These are phyloP conservation scores for Micronycteris hirsuta DNA, from an alignment of 2,113 vertebrate genomes.

Conservation along the genomic window DNA sequence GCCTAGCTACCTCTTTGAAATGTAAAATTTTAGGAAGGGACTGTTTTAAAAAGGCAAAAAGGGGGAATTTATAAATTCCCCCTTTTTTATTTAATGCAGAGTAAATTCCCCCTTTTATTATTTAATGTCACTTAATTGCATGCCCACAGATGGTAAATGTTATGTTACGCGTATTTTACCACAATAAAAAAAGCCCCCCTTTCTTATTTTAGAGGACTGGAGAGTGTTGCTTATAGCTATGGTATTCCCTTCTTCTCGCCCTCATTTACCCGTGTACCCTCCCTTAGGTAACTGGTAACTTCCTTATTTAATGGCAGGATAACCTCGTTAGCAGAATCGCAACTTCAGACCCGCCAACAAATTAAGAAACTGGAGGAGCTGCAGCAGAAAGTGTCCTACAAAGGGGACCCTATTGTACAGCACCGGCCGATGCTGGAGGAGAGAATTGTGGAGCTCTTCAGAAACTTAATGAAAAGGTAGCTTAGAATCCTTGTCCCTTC, in stretches of 20 bases:
- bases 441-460: constrained; percentile 95
- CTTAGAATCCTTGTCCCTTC: neutral
- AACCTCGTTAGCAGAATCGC: constrained; percentile 96
- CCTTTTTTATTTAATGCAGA: neutral
- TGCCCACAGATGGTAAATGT: neutral
- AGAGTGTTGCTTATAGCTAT: neutral
- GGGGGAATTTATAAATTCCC: neutral
- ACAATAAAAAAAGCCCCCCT: neutral
- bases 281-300: neutral
- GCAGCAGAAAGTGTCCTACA: constrained; percentile 98
- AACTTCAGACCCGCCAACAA: constrained; percentile 98
- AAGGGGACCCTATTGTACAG: constrained; percentile 97
- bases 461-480: constrained; percentile 98
- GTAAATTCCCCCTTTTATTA: neutral
- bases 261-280: neutral
- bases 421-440: constrained; percentile 98
- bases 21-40: neutral
- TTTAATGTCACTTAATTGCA: neutral
- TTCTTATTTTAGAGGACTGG: neutral
- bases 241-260: neutral
- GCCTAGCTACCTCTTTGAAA: neutral
- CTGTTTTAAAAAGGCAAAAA: neutral
- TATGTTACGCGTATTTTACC: neutral
- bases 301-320: constrained; percentile 84
- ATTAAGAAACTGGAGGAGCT: constrained; percentile 98